A percentile compares a stretch with the other conserved stretches of the same genome.
phyloP scores from a whole-genome alignment of 2,888 invertebrate genomes.

The Scaptomyza cyrtandrae region DNA sequence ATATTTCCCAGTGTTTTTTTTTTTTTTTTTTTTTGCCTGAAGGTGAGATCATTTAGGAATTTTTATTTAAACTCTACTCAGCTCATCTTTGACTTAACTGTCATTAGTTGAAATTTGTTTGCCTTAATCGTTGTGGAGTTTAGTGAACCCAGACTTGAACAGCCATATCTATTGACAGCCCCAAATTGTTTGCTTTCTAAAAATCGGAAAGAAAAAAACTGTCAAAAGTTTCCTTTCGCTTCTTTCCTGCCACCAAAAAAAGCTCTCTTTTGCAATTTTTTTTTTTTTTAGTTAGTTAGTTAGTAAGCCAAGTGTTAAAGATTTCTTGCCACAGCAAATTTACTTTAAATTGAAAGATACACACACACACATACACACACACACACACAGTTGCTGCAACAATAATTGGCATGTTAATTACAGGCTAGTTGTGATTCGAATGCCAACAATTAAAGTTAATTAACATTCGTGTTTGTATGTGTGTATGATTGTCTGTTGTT shows the following conservation, averaged over 20 bases:
- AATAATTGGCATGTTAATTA: constrained; percentile 83
- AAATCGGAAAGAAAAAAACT: constrained; percentile 19
- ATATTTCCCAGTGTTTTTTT: too few species aligned
- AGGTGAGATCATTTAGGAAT: constrained; percentile 19
- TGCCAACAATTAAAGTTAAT: constrained; percentile 82
- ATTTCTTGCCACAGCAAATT: constrained; percentile 59
- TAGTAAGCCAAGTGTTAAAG: constrained; percentile 38
- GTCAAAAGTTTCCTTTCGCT: constrained; percentile 49
- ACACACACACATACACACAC: constrained; percentile 22
- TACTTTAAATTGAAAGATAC: constrained; percentile 46
- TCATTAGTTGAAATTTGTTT: constrained; percentile 16
- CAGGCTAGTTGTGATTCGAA: constrained; percentile 80
- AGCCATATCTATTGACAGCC: neutral
- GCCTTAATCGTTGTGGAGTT: constrained; percentile 17
- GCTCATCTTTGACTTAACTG: constrained; percentile 3
- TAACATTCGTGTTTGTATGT: constrained; percentile 58
- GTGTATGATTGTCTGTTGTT: neutral
- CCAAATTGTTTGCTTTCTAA: constrained; percentile 42
- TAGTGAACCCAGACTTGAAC: constrained; percentile 19
- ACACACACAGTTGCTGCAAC: constrained; percentile 38
- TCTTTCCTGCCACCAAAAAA: neutral
- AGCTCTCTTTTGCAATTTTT: too few species aligned
- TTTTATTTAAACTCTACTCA: neutral
- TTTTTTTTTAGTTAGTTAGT: too few species aligned
- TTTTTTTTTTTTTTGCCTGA: neutral